Base-by-base conservation (phyloP, 2,888 invertebrate genomes). In the Syritta pipiens region DNA sequence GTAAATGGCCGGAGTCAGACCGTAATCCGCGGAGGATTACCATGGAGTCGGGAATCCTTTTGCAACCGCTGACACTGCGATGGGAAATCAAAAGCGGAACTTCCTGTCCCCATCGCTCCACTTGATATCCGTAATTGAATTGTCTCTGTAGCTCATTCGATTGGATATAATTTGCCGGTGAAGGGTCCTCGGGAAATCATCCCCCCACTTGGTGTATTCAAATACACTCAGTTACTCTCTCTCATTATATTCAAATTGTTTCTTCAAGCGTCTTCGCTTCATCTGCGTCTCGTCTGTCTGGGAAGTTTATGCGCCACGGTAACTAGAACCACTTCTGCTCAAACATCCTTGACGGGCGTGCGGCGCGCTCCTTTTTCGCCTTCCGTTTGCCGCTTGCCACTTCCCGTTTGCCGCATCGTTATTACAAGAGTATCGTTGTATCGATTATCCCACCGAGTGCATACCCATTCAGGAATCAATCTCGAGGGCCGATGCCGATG, bases 341-440 rank as follows among this genome's bases (percentile, higher is more conserved):
- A 53, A 60, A 35, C 35, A 32, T 26, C 53, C 30, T 63, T 63
- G 60, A 48, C 30, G 46, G 48, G 44, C 32, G 42, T 57, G 17
- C 28, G 17, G 17, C 3, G 20, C 6, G 10, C 12, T 35, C 42
- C 40, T 42, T 68, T 37, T 53, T 62, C 6, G 12, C 35, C 35
- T 14, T 14, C 10, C 9, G 4, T 6, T 37, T 7, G 14, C 17
- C n/a, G n/a, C n/a, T n/a, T n/a, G n/a, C n/a, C n/a, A n/a, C n/a
- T n/a, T n/a, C n/a, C n/a, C n/a, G n/a, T n/a, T n/a, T n/a, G n/a
- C 65, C 65, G 42, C 57, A 28, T 71, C 60, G 51, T 53, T 51
- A 65, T 74, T 53, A 44, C 49, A 51, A 67, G 74, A n/a, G n/a
- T 51, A 60, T 40, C 53, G 30, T 42, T 49, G 37, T 68, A 76